Evolutionary conservation across 1,140 invertebrate species (phyloP).

Genomic region (Euwallacea similis): DNA sequence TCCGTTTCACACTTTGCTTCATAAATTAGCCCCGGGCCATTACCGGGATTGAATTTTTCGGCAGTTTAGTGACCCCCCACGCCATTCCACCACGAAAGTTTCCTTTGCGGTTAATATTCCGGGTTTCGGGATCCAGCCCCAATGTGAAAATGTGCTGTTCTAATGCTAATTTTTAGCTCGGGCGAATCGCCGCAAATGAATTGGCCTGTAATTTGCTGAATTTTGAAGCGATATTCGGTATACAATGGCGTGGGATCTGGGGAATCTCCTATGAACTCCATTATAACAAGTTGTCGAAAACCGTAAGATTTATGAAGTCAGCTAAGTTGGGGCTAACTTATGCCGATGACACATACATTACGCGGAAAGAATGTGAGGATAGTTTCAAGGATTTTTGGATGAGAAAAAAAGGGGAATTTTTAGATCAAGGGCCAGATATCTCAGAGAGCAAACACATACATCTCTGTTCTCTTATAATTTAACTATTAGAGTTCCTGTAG

Average conservation of each 20-base stretch:
- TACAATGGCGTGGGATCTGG: neutral
- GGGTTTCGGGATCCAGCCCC: slow-evolving; percentile 11
- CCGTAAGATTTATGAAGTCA: no score
- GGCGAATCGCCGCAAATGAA: slow-evolving; percentile 24
- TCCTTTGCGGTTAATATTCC: slow-evolving; percentile 34
- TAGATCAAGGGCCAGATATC: no score
- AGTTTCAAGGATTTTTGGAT: no score
- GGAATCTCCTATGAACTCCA: no score
- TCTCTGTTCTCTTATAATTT: no score
- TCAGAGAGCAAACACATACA: no score
- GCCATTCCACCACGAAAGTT: slow-evolving; percentile 27
- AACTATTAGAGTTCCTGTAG: no score
- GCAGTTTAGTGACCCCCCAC: slow-evolving; percentile 38
- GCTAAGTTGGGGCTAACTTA: no score
- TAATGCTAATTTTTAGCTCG: slow-evolving; percentile 30
- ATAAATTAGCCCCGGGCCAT: slow-evolving; percentile 39
- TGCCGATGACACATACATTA: no score
- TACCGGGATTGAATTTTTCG: slow-evolving; percentile 40
- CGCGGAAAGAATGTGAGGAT: no score
- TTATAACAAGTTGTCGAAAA: no score
- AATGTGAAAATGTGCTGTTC: slow-evolving; percentile 34
- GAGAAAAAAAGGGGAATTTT: no score
- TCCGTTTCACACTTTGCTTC: slow-evolving; percentile 34
- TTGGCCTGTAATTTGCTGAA: slow-evolving; percentile 30
- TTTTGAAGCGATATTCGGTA: neutral